phyloP scores from a whole-genome alignment of 2,888 invertebrate species.

The Leptinotarsa rubiginosa region DNA sequence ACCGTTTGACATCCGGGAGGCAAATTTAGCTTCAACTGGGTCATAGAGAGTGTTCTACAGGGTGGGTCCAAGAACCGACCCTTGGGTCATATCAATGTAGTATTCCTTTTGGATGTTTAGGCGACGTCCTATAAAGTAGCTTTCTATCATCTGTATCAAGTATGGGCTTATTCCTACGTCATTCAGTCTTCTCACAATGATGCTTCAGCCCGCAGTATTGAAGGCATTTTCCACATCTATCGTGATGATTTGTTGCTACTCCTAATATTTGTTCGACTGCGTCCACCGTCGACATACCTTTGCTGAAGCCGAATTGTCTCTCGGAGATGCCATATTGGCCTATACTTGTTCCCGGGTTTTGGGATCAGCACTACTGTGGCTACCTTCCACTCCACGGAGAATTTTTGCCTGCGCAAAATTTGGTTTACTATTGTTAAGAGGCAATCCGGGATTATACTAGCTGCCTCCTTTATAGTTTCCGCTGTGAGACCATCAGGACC shows the following conservation, averaged over 20 bases:
- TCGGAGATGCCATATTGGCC: background rate
- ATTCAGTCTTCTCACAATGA: background rate
- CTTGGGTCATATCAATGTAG: constrained; percentile 2
- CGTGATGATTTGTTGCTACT: background rate
- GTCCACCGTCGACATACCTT: background rate
- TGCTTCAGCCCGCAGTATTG: background rate
- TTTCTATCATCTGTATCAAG: background rate
- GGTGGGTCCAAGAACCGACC: constrained; percentile 28
- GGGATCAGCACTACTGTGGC: constrained; percentile 21
- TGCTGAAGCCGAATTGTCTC: constrained; percentile 10
- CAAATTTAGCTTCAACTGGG: background rate
- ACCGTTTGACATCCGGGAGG: background rate
- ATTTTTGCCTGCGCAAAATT: constrained; percentile 5
- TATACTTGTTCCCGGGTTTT: background rate
- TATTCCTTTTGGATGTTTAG: background rate
- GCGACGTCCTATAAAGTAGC: background rate
- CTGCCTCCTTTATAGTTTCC: constrained; percentile 3
- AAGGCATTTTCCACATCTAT: constrained; percentile 17
- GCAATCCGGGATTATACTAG: background rate
- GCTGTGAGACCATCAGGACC: constrained; percentile 9
- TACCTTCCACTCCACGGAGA: background rate
- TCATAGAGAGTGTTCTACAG: constrained; percentile 31
- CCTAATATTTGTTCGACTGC: background rate
- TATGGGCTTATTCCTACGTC: background rate
- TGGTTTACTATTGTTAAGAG: background rate